These are phyloP conservation scores for Drosophila lacteicornis DNA, from an alignment of 1,140 invertebrate species.

Conservation along the genomic window DNA sequence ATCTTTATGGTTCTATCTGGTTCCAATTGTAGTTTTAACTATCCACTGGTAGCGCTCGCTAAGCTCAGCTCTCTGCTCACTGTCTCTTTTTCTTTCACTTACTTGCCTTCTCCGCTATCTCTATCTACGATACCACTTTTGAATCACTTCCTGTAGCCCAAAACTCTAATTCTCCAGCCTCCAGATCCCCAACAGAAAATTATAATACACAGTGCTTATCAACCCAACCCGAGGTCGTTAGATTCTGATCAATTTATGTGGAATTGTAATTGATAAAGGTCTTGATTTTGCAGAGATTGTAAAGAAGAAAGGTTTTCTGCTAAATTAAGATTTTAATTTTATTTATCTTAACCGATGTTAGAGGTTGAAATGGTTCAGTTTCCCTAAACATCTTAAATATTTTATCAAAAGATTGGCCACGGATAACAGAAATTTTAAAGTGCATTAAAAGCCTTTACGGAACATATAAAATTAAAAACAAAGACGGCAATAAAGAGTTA, in stretches of 20 bases:
- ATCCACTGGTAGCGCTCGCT: constrained; percentile 57
- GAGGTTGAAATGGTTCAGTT: too few species aligned
- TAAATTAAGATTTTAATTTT: background rate
- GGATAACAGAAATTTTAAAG: too few species aligned
- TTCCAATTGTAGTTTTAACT: constrained; percentile 55
- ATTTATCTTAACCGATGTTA: too few species aligned
- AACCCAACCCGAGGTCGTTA: background rate
- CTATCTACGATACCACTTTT: constrained; percentile 10
- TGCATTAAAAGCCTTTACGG: too few species aligned
- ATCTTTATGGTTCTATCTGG: constrained; percentile 19
- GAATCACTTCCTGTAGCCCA: constrained; percentile 36
- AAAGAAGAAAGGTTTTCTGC: background rate
- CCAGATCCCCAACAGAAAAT: background rate
- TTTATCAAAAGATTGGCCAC: too few species aligned
- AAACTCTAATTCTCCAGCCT: constrained; percentile 15
- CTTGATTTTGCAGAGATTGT: background rate
- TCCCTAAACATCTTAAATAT: too few species aligned
- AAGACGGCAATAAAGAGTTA: too few species aligned
- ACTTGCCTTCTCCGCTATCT: constrained; percentile 8
- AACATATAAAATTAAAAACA: too few species aligned
- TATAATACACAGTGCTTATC: background rate
- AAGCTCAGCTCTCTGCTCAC: constrained; percentile 27
- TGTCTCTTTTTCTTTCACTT: constrained; percentile 28
- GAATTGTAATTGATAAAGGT: background rate
- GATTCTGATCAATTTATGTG: background rate